phyloP scores from a whole-genome alignment of 2,113 vertebrate genomes.

The Mola mola region DNA sequence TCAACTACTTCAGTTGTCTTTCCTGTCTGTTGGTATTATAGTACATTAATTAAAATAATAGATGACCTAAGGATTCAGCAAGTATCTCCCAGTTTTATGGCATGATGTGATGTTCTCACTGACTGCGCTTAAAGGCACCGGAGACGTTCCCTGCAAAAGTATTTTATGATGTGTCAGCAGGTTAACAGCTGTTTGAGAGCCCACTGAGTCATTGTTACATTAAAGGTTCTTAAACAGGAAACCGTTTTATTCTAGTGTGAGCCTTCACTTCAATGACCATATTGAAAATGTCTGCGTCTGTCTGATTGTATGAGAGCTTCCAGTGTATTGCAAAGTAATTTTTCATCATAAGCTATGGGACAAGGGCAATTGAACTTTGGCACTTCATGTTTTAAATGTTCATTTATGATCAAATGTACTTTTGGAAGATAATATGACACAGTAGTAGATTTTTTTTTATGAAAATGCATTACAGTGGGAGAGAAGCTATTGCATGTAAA shows the following conservation, averaged over 20 bases:
- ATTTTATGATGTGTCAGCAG: constrained; percentile 57
- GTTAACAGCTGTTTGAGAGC: constrained; percentile 68
- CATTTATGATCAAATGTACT: constrained; percentile 71
- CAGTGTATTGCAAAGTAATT: constrained; percentile 44
- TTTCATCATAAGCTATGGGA: constrained; percentile 56
- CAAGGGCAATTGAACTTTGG: constrained; percentile 69
- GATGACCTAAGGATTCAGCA: constrained; percentile 54
- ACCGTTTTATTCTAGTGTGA: constrained; percentile 49
- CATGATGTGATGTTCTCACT: constrained; percentile 33
- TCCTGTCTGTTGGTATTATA: constrained; percentile 24
- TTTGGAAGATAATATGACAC: constrained; percentile 64
- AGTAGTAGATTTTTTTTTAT: constrained; percentile 72
- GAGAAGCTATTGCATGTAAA: constrained; percentile 25
- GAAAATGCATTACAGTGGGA: constrained; percentile 64
- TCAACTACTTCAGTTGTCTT: too few relatives aligned
- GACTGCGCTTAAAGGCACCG: constrained; percentile 46
- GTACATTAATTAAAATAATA: constrained; percentile 58
- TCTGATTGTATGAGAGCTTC: constrained; percentile 19
- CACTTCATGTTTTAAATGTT: constrained; percentile 71
- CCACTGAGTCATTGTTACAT: constrained; percentile 60
- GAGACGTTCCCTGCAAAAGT: constrained; percentile 35
- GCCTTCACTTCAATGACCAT: constrained; percentile 50
- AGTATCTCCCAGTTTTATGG: constrained; percentile 43
- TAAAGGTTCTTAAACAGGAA: constrained; percentile 59
- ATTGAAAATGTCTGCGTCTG: constrained; percentile 20